phyloP scores from a whole-genome alignment of 2,113 vertebrate genomes.

The Anseranas semipalmata region DNA sequence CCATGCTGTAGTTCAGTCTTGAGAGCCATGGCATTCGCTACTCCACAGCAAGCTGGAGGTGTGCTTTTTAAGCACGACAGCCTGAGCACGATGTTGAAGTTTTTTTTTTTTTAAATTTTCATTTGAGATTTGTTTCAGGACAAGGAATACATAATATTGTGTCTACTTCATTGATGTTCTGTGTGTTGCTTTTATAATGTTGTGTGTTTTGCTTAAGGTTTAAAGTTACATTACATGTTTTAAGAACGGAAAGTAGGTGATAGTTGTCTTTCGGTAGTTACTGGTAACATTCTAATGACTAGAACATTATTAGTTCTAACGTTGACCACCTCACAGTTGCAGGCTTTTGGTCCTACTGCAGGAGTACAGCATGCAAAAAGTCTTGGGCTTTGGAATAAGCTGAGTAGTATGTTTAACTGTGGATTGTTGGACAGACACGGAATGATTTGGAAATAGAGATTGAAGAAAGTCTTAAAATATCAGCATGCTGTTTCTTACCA shows the following conservation, averaged over 20 bases:
- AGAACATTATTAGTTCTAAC: neutral
- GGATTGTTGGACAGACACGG: neutral
- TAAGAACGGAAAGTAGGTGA: neutral
- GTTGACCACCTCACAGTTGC: neutral
- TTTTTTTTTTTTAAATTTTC: neutral
- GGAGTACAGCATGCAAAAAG: neutral
- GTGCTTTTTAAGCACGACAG: neutral
- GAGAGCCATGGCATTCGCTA: neutral
- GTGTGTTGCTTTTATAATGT: neutral
- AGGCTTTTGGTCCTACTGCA: neutral
- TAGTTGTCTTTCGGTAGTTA: neutral
- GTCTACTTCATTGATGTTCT: neutral
- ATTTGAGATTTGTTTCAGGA: neutral
- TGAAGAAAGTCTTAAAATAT: neutral
- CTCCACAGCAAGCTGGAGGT: neutral
- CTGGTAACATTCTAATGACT: neutral
- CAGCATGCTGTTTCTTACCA: fast-evolving
- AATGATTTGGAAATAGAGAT: neutral
- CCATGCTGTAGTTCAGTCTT: neutral
- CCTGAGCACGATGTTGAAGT: neutral
- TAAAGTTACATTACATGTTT: neutral
- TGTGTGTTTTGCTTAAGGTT: neutral
- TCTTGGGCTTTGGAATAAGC: neutral
- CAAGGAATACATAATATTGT: neutral
- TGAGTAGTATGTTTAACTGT: neutral